A percentile compares a stretch with the other conserved stretches of the same genome.
Evolutionary conservation across 2,888 invertebrate species (phyloP).

Genomic region (Lasioglossum malachurum): DNA sequence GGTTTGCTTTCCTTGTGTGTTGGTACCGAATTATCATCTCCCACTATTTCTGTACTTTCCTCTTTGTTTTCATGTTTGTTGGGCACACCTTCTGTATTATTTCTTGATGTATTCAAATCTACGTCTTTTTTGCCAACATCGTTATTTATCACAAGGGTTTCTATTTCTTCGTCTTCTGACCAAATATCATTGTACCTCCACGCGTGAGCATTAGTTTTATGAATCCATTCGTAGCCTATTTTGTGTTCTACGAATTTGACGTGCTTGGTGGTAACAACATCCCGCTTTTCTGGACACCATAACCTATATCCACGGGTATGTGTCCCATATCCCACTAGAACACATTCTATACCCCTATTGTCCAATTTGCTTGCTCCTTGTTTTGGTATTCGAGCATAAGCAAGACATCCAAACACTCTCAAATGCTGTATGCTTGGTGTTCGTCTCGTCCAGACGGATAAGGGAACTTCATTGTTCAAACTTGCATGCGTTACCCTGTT

Average conservation of each 20-base stretch:
- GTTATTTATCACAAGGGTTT: accelerated
- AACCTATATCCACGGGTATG: slow-evolving; percentile 30
- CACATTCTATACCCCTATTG: neutral
- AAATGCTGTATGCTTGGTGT: slow-evolving; percentile 22
- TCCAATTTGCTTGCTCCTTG: neutral
- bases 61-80: neutral
- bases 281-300: slow-evolving; percentile 17
- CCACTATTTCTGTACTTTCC: neutral
- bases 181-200: neutral
- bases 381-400: neutral
- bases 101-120: neutral
- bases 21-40: no score
- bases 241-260: slow-evolving; percentile 25
- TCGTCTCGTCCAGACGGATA: neutral
- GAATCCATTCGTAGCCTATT: slow-evolving; percentile 10
- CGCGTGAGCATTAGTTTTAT: neutral
- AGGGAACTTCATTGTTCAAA: neutral
- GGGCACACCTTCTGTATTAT: neutral
- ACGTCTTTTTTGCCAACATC: neutral
- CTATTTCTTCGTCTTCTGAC: neutral
- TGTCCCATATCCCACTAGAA: slow-evolving; percentile 20
- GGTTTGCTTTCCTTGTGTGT: neutral
- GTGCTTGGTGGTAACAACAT: slow-evolving; percentile 30
- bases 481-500: neutral
- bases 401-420: slow-evolving; percentile 15